A percentile compares a stretch with the other conserved stretches of the same genome.
Conservation (phyloP, 2,888 invertebrate genomes). For the Deilephila elpenor region DNA sequence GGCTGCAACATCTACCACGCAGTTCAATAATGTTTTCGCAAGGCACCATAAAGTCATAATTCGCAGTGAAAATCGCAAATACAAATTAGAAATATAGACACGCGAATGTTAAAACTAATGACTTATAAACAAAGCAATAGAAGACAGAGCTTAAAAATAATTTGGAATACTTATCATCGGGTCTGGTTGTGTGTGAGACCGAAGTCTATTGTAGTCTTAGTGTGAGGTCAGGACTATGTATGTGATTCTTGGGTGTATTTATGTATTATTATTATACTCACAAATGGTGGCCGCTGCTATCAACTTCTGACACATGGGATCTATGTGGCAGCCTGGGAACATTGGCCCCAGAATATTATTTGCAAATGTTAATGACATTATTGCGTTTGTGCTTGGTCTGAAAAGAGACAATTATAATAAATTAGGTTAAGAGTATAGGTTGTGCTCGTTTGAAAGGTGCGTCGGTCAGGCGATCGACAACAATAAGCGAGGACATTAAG, state of each 20-base stretch:
- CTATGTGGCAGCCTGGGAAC: conserved; percentile 90
- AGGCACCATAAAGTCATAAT: neutral
- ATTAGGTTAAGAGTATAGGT: neutral
- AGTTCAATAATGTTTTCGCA: neutral
- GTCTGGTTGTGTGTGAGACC: too few species aligned
- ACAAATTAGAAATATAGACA: too few species aligned
- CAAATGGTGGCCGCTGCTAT: conserved; percentile 93
- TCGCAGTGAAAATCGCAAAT: too few species aligned
- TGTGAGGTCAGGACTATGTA: too few species aligned
- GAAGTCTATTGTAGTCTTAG: too few species aligned
- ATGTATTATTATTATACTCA: conserved; percentile 74
- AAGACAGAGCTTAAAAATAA: neutral
- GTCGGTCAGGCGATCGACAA: too few species aligned
- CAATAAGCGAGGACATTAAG: too few species aligned
- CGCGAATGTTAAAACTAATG: neutral
- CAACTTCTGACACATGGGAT: conserved; percentile 88
- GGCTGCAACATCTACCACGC: too few species aligned
- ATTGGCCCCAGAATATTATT: conserved; percentile 96
- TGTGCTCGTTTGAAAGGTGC: too few species aligned
- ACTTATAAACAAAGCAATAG: neutral
- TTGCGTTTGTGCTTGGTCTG: conserved; percentile 98
- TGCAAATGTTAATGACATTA: conserved; percentile 97
- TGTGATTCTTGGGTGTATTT: too few species aligned
- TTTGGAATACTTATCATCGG: too few species aligned
- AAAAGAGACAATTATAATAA: conserved; percentile 32